These are phyloP conservation scores for Eristalinus aeneus DNA, from an alignment of 2,888 invertebrate genomes.

Conservation along the genomic window DNA sequence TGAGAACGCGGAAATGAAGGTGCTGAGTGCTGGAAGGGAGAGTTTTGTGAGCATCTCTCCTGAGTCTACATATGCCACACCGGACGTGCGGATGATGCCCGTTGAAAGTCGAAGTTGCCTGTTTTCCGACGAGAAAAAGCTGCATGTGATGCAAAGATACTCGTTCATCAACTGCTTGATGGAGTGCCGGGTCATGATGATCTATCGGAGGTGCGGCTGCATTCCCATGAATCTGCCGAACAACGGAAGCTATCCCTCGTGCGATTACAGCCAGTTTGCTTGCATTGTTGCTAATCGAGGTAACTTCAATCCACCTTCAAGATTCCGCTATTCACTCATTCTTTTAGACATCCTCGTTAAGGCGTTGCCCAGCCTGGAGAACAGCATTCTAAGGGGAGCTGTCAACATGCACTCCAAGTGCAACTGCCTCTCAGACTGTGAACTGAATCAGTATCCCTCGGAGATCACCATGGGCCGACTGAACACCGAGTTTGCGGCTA, in stretches of 20 bases:
- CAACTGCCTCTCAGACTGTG: conserved; percentile 85
- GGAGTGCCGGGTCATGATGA: conserved; percentile 82
- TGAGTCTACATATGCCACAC: conserved; percentile 84
- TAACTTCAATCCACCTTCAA: conserved; percentile 34
- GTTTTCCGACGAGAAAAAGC: conserved; percentile 82
- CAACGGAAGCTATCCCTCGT: conserved; percentile 76
- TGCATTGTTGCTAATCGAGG: conserved; percentile 77
- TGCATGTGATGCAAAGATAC: conserved; percentile 81
- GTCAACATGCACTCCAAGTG: conserved; percentile 74
- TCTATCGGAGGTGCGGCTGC: conserved; percentile 83
- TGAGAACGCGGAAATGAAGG: conserved; percentile 83
- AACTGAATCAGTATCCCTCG: conserved; percentile 83
- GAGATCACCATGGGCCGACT: conserved; percentile 85
- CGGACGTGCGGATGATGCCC: conserved; percentile 81
- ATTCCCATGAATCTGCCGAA: conserved; percentile 83
- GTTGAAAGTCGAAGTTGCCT: conserved; percentile 83
- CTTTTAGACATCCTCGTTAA: conserved; percentile 74
- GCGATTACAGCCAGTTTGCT: conserved; percentile 74
- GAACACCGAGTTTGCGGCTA: conserved; percentile 80
- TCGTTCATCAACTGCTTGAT: conserved; percentile 86
- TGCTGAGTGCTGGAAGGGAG: conserved; percentile 83
- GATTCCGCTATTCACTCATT: not conserved
- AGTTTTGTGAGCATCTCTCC: conserved; percentile 85
- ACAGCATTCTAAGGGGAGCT: conserved; percentile 62
- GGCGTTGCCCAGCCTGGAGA: conserved; percentile 80